phyloP scores from a whole-genome alignment of 2,113 vertebrate genomes.

The Dipodomys merriami region DNA sequence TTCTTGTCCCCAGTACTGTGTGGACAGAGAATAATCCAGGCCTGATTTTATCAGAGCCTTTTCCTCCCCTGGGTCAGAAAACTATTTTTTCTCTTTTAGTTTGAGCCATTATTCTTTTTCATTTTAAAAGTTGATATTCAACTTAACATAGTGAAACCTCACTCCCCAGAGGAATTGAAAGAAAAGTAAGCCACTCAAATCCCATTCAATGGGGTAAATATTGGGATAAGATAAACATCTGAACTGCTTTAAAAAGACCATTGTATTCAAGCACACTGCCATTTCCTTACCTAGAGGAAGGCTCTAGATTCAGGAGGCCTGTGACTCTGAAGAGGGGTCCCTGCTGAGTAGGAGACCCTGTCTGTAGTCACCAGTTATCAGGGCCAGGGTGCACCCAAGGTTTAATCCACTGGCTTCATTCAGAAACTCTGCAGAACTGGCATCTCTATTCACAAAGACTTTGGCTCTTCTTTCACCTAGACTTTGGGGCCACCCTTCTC shows the following conservation, averaged over 20 bases:
- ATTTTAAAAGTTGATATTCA: conserved; percentile 71
- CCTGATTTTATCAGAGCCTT: conserved; percentile 57
- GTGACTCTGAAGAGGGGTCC: background rate
- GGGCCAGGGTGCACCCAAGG: background rate
- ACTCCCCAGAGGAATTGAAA: conserved; percentile 51
- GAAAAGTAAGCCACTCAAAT: conserved; percentile 74
- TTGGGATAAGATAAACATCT: conserved; percentile 81
- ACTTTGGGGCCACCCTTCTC: background rate
- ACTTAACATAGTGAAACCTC: conserved; percentile 62
- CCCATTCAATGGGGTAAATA: conserved; percentile 79
- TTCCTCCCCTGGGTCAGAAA: conserved; percentile 7
- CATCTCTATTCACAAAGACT: background rate
- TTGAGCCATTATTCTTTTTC: conserved; percentile 65
- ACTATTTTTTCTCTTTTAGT: conserved; percentile 6
- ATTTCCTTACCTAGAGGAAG: conserved; percentile 73
- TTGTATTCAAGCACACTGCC: conserved; percentile 75
- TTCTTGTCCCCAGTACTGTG: background rate
- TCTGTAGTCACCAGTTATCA: background rate
- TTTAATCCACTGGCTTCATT: background rate
- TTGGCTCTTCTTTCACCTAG: background rate
- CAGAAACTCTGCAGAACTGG: background rate
- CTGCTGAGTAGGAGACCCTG: background rate
- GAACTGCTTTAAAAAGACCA: conserved; percentile 73
- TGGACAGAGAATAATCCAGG: conserved; percentile 36
- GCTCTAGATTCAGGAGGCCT: conserved; percentile 44